phyloP scores from a whole-genome alignment of 2,888 invertebrate genomes.

The Trichogramma evanescens region DNA sequence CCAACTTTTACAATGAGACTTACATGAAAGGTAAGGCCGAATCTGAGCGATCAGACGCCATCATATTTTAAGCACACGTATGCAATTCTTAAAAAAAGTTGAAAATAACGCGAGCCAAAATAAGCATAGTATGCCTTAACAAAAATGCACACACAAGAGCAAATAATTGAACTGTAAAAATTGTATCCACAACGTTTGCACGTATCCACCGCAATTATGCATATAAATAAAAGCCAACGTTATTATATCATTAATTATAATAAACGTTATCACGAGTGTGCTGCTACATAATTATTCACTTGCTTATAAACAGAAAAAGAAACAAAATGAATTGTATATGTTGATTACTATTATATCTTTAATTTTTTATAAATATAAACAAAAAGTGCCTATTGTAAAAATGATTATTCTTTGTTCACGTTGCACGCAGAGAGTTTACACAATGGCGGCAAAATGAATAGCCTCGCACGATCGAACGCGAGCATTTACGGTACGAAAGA shows the following conservation, averaged over 20 bases:
- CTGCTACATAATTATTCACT: background rate
- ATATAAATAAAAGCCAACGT: background rate
- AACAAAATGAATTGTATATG: background rate
- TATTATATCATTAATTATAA: too few relatives aligned
- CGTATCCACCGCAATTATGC: background rate
- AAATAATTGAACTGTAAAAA: background rate
- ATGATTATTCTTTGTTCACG: constrained; percentile 23
- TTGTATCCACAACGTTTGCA: background rate
- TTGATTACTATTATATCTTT: background rate
- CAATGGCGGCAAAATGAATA: constrained; percentile 84
- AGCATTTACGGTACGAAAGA: constrained; percentile 93
- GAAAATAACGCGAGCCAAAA: background rate
- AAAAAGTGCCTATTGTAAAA: constrained; percentile 9
- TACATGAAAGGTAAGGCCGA: constrained; percentile 77
- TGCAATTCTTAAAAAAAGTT: background rate
- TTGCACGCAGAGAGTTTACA: constrained; percentile 60
- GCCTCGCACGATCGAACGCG: constrained; percentile 85
- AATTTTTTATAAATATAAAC: background rate
- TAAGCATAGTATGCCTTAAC: constrained; percentile 4
- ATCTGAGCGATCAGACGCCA: constrained; percentile 24
- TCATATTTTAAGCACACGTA: constrained; percentile 23
- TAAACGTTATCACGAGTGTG: constrained; percentile 1
- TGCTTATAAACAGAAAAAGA: constrained; percentile 15
- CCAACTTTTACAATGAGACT: constrained; percentile 92
- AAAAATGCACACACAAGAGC: constrained; percentile 8